Evolutionary conservation across 1,140 invertebrate species (phyloP), one percentile per base, ranked within the genome.

Genomic region (Drosophila leontia): DNA sequence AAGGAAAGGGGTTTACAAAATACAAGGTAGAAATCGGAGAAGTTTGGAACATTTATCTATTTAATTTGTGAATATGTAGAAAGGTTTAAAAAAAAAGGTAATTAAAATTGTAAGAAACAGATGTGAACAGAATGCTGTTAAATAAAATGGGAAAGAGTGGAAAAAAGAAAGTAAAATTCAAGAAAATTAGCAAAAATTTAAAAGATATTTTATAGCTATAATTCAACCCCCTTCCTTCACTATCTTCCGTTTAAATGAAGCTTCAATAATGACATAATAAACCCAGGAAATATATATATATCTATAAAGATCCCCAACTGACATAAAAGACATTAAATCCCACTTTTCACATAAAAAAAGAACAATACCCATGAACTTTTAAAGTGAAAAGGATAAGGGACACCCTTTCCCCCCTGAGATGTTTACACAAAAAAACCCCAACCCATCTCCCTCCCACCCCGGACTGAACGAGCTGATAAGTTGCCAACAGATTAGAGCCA

Each of bases 401-500:
- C 12, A 19, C 47, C 23, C 59, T 50, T 42, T 37, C 11, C 1
- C 32, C 29, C 1, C 7, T n/a, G 9, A 15, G 5, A 15, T n/a
- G 32, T 50, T 45, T n/a, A n/a, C 23, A 56, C 53, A 56, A 39
- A 39, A 47, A 37, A 3, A 8, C 37, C 5, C 37, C 37, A 34
- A 8, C 26, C 26, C 34, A 35, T 34, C 64, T 17, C 45, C 32
- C 68, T 34, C 26, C 32, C 68, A 17, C 26, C 45, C 19, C 42
- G 2, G 50, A 23, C 55, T 60, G 47, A 58, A 75, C 26, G 32
- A 29, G 8, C 72, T 65, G 59, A 56, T 75, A 75, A 75, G 71
- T 75, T 75, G 71, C 70, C 39, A 75, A 75, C 71, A 75, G 71
- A 75, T 75, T 75, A 75, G 58, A 47, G 58, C 35, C 70, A 75